Conservation (phyloP, 2,888 invertebrate species). For the Cephus nigrinus region DNA sequence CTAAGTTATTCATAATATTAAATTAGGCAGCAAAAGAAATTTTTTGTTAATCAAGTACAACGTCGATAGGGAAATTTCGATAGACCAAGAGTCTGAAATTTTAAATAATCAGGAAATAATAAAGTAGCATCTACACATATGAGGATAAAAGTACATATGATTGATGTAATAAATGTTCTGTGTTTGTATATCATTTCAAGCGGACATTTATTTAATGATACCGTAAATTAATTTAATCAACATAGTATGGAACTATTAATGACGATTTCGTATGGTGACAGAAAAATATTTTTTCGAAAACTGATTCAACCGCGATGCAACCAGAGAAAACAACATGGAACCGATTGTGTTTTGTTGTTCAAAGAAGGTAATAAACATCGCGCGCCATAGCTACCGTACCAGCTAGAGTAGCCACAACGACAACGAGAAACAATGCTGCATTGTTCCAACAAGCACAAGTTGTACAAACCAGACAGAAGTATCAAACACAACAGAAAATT, state of each 20-base stretch:
- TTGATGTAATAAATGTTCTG: neutral
- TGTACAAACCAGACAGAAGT: neutral
- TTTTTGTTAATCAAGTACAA: neutral
- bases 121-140: neutral
- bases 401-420: slow-evolving; percentile 50
- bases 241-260: neutral
- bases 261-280: neutral
- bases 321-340: neutral
- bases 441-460: slow-evolving; percentile 34
- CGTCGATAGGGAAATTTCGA: neutral
- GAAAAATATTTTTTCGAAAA: slow-evolving; percentile 20
- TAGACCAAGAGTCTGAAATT: neutral
- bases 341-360: slow-evolving; percentile 5
- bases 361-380: slow-evolving; percentile 46
- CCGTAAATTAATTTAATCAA: neutral
- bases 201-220: neutral
- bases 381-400: slow-evolving; percentile 30
- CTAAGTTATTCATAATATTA: neutral
- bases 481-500: neutral
- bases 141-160: neutral
- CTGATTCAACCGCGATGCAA: slow-evolving; percentile 26
- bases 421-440: slow-evolving; percentile 57
- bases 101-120: too few species aligned
- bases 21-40: neutral
- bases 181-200: neutral